A percentile compares a stretch with the other conserved stretches of the same genome.
Evolutionary conservation across 2,888 invertebrate species (phyloP).

Genomic region (Hydroisotoma schaefferi): DNA sequence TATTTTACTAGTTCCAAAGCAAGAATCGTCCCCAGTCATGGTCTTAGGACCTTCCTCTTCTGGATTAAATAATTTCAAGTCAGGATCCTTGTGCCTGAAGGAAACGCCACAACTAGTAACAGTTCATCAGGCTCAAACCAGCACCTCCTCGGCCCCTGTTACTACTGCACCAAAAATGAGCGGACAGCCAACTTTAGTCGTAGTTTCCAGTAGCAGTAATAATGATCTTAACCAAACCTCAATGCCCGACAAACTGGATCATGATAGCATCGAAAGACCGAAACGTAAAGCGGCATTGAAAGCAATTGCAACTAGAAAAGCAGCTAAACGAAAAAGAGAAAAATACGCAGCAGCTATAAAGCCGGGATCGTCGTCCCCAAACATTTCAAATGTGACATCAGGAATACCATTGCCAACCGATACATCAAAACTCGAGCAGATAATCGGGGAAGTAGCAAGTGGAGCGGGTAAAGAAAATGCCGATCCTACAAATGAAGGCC

Average conservation of each 20-base stretch:
- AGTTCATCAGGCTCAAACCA: no score
- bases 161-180: background rate
- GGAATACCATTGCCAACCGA: background rate
- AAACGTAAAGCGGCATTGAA: conserved; percentile 6
- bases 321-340: background rate
- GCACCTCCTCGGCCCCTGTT: no score
- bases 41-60: background rate
- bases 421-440: no score
- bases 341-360: background rate
- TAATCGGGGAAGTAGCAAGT: no score
- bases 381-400: background rate
- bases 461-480: background rate
- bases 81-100: no score
- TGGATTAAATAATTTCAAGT: background rate
- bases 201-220: background rate
- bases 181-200: background rate
- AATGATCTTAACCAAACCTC: background rate
- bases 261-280: background rate
- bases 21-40: background rate
- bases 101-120: background rate
- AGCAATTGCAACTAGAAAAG: conserved; percentile 1
- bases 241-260: no score
- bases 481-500: background rate
- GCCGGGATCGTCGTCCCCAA: background rate
- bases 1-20: conserved; percentile 26